Evolutionary conservation across 2,113 vertebrate genomes (phyloP).

Genomic region (Romanogobio albipinnatus): DNA sequence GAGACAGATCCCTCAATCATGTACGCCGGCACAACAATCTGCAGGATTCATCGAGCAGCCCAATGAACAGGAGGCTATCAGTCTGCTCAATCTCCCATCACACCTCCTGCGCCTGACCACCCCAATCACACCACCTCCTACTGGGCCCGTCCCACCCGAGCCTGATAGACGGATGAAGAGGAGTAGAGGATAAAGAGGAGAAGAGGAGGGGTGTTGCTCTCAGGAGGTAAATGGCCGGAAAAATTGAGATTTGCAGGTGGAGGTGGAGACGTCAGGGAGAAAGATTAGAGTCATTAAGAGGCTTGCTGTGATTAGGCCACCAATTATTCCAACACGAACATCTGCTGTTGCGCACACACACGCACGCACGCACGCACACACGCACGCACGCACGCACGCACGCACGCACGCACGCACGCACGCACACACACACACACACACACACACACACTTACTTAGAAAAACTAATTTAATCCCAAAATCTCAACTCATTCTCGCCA

Average conservation of each 20-base stretch:
- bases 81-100: slow-evolving; percentile 33
- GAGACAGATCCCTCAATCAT: slow-evolving; percentile 8
- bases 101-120: slow-evolving; percentile 25
- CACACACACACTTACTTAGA: background rate
- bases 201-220: slow-evolving; percentile 8
- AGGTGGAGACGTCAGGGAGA: slow-evolving; percentile 25
- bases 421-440: too few species aligned
- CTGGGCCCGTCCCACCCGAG: background rate
- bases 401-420: background rate
- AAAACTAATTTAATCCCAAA: background rate
- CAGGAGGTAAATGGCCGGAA: slow-evolving; percentile 1
- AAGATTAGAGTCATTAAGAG: slow-evolving; percentile 61
- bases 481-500: background rate
- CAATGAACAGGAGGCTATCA: slow-evolving; percentile 2
- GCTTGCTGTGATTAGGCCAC: slow-evolving; percentile 68
- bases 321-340: slow-evolving; percentile 74
- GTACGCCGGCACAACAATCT: slow-evolving; percentile 23
- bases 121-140: slow-evolving; percentile 7
- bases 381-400: too few species aligned
- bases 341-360: slow-evolving; percentile 67
- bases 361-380: background rate
- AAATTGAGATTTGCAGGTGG: slow-evolving; percentile 18
- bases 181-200: too few species aligned
- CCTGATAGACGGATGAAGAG: slow-evolving; percentile 3
- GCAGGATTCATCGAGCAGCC: background rate